A percentile compares a stretch with the other conserved stretches of the same genome.
phyloP scores from a whole-genome alignment of 2,113 vertebrate species.

The Emydocephalus ijimae region DNA sequence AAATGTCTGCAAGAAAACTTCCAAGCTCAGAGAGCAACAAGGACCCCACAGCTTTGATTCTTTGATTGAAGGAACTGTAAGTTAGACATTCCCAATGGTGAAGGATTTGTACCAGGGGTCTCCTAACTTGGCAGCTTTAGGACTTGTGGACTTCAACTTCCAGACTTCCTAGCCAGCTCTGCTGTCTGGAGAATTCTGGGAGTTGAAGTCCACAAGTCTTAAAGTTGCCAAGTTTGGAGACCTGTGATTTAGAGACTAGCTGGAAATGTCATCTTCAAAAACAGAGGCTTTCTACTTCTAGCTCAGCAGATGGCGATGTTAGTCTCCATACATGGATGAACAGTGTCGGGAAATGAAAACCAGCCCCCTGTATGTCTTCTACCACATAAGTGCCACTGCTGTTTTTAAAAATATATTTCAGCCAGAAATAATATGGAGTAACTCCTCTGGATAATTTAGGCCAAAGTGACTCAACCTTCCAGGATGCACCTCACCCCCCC shows the following conservation, averaged over 20 bases:
- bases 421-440: background rate
- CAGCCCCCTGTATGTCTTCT: background rate
- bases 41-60: background rate
- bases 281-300: too few relatives aligned
- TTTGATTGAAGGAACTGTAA: too few relatives aligned
- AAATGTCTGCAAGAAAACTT: background rate
- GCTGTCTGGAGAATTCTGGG: too few relatives aligned
- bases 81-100: background rate
- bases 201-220: too few relatives aligned
- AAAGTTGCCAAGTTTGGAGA: too few relatives aligned
- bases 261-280: background rate
- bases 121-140: too few relatives aligned
- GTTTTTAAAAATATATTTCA: background rate
- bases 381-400: background rate
- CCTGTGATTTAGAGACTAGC: background rate
- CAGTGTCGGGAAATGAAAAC: background rate
- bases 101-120: too few relatives aligned
- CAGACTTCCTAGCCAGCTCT: too few relatives aligned
- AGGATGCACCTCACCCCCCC: background rate
- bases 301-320: slow-evolving; percentile 8
- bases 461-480: background rate
- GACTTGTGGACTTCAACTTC: too few relatives aligned
- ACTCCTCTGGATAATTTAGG: background rate
- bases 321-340: accelerated
- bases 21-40: background rate